Evolutionary conservation across 2,113 vertebrate species (phyloP), one percentile per base, ranked within the genome.

Genomic region (Istiophorus platypterus): DNA sequence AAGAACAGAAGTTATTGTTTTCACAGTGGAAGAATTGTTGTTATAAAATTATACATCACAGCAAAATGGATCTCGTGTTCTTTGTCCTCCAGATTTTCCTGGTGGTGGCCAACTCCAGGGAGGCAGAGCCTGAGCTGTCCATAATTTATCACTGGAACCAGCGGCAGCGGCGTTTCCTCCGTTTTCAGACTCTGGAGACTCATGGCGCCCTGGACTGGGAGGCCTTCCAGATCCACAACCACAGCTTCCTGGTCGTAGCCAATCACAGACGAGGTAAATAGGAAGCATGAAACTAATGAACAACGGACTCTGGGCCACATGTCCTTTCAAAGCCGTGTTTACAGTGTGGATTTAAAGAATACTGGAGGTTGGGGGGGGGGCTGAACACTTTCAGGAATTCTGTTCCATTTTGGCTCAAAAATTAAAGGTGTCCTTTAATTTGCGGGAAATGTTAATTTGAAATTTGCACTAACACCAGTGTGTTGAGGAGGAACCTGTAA

Each of bases 121-220:
- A 88, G 88, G 71, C 41, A 39, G 91, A 90, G 86, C 77, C 89
- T 31, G 92, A 94, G 86, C 75, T 81, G 76, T 91, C 81, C 1
- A 76, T 94, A 81, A 91, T 95, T 78, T 95, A 94, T 24, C 80
- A 64, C 13, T 94, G 94, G 93, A 89, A 80, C 24, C 82, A 4
- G 37, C 91, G 93, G 34, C 95, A 94, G 58, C 92, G 85, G 34
- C 95, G 93, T 49, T 99, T 99, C 73, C 0, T 96, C 1, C 81
- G 61, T 0, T 96, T 98, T 89, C 98, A 99, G 93, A 93, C 92
- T 29, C 92, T 99, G 49, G 56, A 85, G 87, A 99, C 98, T 0
- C 95, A 97, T 91, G 93, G 96, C 0, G 98, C 98, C 37, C 94
- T 96, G 24, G 98, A 99, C 93, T 99, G 97, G 98, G 98, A 99